These are phyloP conservation scores for Octonoba sinensis DNA, from an alignment of 2,888 invertebrate species.

Conservation along the genomic window DNA sequence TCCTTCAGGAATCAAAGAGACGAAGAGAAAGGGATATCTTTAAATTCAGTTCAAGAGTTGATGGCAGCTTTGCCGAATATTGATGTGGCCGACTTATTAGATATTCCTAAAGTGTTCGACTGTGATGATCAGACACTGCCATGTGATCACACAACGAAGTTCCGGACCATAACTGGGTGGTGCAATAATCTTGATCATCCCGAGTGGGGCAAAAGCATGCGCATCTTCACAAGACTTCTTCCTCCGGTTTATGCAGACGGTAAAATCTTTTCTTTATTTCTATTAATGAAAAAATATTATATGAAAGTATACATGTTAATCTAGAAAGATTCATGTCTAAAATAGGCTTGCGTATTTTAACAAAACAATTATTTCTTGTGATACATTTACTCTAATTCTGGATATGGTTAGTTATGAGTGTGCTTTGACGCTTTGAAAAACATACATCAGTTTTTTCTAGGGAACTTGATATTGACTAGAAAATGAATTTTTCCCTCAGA, in stretches of 20 bases:
- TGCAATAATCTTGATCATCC: conserved; percentile 91
- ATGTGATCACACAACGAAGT: conserved; percentile 77
- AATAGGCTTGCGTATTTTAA: background rate
- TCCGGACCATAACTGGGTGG: conserved; percentile 82
- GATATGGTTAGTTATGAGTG: no score
- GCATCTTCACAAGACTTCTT: conserved; percentile 85
- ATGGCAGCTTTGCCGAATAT: conserved; percentile 72
- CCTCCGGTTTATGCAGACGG: conserved; percentile 91
- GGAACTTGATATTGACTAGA: no score
- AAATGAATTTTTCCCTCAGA: no score
- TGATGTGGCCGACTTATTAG: conserved; percentile 72
- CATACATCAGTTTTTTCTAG: no score
- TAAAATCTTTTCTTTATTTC: conserved; percentile 68
- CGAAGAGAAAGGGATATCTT: conserved; percentile 44
- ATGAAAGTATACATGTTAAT: no score
- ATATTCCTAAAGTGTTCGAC: conserved; percentile 71
- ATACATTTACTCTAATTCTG: no score
- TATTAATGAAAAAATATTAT: no score
- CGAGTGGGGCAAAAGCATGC: conserved; percentile 85
- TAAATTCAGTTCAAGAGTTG: conserved; percentile 71
- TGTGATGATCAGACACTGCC: conserved; percentile 78
- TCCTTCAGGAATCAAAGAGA: conserved; percentile 57
- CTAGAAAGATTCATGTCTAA: background rate
- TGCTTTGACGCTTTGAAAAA: no score
- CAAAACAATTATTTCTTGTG: background rate